Base-by-base conservation (phyloP, 1,140 invertebrate species). In the Ips nitidus region DNA sequence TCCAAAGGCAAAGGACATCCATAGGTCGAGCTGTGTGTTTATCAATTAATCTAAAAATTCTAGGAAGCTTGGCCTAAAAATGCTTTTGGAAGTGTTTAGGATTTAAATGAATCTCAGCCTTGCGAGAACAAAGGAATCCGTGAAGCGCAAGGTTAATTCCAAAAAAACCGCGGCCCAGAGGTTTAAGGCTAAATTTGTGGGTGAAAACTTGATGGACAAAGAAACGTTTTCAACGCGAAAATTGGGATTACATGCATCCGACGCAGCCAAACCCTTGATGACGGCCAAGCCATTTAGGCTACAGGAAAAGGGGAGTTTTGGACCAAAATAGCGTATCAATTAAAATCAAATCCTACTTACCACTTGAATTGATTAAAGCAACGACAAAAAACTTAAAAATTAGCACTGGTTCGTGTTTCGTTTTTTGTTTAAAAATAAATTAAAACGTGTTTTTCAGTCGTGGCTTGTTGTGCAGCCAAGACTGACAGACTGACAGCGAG, bases 381-480 rank as follows among this genome's bases (percentile, higher is more conserved):
- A 59, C 6, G 58, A 43, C 52, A 4, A 64, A 64, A 64, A 41
- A 56, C 53, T 43, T 7, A 5, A 53, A 63, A 62, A 41, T 58
- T 56, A 53, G 43, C 61, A 64, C 68, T 55, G 41, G 61, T 64
- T 64, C 42, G 38, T n/a, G 45, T 53, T 52, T 56, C 8, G 4
- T 64, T 70, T 70, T 70, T 4, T 41, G 4, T 55, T n/a, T n/a
- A 70, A 64, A 70, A 58, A 52, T 62, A 55, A 69, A 50, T 58
- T 58, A 57, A 63, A 70, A 63, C 37, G 4, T 58, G n/a, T 36
- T 64, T 8, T 53, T 52, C 41, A 64, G 41, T 61, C 52, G 60
- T 58, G 52, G 68, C 68, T 70, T 70, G 68, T 70, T 70, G 61
- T 70, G 53, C 8, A 7, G 43, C 45, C 22, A 52, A 70, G 58